These are phyloP conservation scores for Lampris megalopsis DNA, from an alignment of 2,113 vertebrate genomes.

Conservation along the genomic window DNA sequence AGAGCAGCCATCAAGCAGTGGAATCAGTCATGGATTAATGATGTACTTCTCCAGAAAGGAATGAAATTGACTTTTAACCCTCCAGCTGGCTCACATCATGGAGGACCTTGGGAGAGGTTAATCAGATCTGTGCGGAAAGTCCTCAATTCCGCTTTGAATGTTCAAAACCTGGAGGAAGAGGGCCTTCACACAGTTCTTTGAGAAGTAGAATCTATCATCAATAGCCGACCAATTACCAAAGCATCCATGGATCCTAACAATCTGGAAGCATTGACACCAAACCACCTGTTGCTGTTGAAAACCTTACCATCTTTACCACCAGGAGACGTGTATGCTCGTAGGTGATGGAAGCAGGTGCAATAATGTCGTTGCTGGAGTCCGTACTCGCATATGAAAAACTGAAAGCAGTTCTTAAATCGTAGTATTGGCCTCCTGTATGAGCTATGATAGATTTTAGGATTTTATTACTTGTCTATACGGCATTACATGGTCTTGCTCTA, in stretches of 20 bases:
- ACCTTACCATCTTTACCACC: neutral
- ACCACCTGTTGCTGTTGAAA: neutral
- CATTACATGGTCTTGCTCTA: no score
- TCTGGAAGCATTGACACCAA: no score
- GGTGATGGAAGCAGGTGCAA: no score
- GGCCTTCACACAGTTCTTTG: slow-evolving; percentile 10
- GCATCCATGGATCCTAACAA: neutral
- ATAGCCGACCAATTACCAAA: neutral
- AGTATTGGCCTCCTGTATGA: no score
- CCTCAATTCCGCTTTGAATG: neutral
- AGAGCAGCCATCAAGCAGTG: no score
- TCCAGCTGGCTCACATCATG: slow-evolving; percentile 11
- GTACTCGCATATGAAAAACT: no score
- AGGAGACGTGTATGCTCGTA: neutral
- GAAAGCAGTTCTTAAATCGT: no score
- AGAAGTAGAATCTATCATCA: slow-evolving; percentile 4
- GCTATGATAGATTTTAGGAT: no score
- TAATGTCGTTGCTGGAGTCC: no score
- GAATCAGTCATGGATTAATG: no score
- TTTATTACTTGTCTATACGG: no score
- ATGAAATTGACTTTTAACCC: slow-evolving; percentile 8
- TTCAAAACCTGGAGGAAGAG: slow-evolving; percentile 16
- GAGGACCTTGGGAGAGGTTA: slow-evolving; percentile 6
- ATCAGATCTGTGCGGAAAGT: neutral
- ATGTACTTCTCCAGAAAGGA: neutral